Base-by-base conservation (phyloP, 2,888 invertebrate genomes). In the Priocnemis perturbator region DNA sequence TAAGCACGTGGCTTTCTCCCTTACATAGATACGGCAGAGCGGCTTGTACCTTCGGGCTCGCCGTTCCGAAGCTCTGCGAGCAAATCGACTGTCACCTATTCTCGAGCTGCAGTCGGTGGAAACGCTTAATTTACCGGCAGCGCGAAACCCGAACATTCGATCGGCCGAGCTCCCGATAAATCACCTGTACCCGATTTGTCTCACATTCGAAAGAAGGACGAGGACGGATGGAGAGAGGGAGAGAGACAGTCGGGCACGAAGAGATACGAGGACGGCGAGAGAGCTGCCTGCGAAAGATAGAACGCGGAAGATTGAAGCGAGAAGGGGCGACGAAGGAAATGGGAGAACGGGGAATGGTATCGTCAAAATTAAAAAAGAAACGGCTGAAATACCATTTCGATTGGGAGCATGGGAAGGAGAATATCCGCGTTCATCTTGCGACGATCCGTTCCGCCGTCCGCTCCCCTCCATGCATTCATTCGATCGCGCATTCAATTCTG, bases 161-260 rank as follows among this genome's bases (percentile, higher is more conserved):
- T 60, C 47, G 50, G 30, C 50, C 65, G 65, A 53, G 53, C 52
- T n/a, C 23, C 20, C 61, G 64, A 74, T 76, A 76, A 77, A 76
- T 77, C 72, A 72, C 55, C 48, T 26, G 58, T 30, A 55, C 67
- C 58, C 75, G 75, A 77, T 77, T 77, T 77, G 77, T 75, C 68
- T 58, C 69, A 47, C 60, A 66, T 56, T 76, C 63, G 64, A 52
- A 23, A 58, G 45, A 19, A 30, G 48, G n/a, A 47, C 19, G 30
- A 20, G 53, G 21, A 45, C 17, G 52, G 60, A 58, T 57, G 21
- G 53, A 50, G 63, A 61, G 44, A 60, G 55, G 7, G 23, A 73
- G 67, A 75, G 66, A 62, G 45, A 65, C 50, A 69, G n/a, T n/a
- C n/a, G n/a, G n/a, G n/a, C n/a, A n/a, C n/a, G 53, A 20, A 26